Percentiles rank a stretch among this genome's conserved stretches.
These are phyloP conservation scores for Ochropleura plecta DNA, from an alignment of 2,888 invertebrate species.

Conservation along the genomic window DNA sequence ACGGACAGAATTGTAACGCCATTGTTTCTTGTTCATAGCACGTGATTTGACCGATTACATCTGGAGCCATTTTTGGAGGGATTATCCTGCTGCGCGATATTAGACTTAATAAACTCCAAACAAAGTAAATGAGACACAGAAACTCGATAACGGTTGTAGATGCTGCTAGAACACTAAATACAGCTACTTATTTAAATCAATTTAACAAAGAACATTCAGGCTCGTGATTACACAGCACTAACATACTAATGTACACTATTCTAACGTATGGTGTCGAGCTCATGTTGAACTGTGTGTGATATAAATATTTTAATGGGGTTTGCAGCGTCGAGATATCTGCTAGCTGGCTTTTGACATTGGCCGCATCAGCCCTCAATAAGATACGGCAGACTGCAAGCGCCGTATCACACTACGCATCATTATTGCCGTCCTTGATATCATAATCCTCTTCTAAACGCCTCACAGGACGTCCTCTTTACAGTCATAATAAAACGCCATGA, in stretches of 20 bases:
- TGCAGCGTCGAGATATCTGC: constrained; percentile 91
- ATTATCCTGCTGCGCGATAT: constrained; percentile 64
- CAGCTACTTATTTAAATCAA: constrained; percentile 57
- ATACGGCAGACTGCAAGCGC: constrained; percentile 86
- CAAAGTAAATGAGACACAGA: constrained; percentile 61
- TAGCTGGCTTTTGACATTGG: constrained; percentile 91
- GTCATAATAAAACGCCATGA: constrained; percentile 88
- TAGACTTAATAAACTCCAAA: constrained; percentile 58
- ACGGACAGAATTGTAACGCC: constrained; percentile 60
- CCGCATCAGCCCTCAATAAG: constrained; percentile 87
- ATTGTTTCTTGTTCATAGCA: constrained; percentile 63
- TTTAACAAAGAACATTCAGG: constrained; percentile 70
- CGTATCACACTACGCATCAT: constrained; percentile 87
- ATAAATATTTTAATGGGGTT: constrained; percentile 89
- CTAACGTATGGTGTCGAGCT: constrained; percentile 81
- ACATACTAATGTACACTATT: constrained; percentile 82
- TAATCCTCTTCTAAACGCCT: constrained; percentile 71
- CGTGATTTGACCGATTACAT: constrained; percentile 63
- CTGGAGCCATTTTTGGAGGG: constrained; percentile 64
- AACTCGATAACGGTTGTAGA: constrained; percentile 63
- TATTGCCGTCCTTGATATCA: constrained; percentile 86
- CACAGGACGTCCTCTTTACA: constrained; percentile 79
- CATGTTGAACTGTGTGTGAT: constrained; percentile 83
- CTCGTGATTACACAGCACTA: constrained; percentile 80
- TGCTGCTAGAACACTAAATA: constrained; percentile 67